These are phyloP conservation scores for Nycticebus coucang DNA, from an alignment of 2,113 vertebrate species.

Conservation along the genomic window DNA sequence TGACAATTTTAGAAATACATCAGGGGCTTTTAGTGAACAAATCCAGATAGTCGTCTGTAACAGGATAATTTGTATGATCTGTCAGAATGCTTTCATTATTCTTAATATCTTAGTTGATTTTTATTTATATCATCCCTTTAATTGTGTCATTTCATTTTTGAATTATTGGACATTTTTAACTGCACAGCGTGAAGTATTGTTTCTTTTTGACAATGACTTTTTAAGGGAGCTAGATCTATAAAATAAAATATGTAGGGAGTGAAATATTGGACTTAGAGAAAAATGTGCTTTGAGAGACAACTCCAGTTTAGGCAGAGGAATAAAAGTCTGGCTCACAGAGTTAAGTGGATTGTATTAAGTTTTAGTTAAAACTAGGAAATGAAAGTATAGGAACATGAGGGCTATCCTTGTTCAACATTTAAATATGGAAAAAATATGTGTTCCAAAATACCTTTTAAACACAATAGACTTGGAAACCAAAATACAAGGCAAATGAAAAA, in stretches of 20 bases:
- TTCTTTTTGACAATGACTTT: slow-evolving; percentile 53
- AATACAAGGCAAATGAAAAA: slow-evolving; percentile 31
- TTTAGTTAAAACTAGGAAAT: neutral
- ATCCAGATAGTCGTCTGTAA: neutral
- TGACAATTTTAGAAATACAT: neutral
- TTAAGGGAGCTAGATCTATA: neutral
- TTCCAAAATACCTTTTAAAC: slow-evolving; percentile 39
- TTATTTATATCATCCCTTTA: slow-evolving; percentile 57
- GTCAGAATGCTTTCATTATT: neutral
- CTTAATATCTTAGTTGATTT: slow-evolving; percentile 49
- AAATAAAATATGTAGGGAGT: neutral
- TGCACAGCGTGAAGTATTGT: neutral
- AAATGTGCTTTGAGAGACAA: neutral
- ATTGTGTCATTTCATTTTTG: slow-evolving; percentile 16
- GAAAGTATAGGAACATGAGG: neutral
- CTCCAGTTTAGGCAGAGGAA: neutral
- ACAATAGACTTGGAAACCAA: slow-evolving; percentile 3
- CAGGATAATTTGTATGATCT: slow-evolving; percentile 9
- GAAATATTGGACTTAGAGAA: neutral
- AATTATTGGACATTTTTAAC: slow-evolving; percentile 50
- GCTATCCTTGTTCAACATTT: neutral
- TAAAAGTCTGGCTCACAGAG: neutral
- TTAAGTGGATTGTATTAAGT: neutral
- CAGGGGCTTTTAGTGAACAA: neutral
- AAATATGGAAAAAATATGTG: slow-evolving; percentile 42